phyloP scores from a whole-genome alignment of 2,113 vertebrate genomes.

The Barbus barbus region DNA sequence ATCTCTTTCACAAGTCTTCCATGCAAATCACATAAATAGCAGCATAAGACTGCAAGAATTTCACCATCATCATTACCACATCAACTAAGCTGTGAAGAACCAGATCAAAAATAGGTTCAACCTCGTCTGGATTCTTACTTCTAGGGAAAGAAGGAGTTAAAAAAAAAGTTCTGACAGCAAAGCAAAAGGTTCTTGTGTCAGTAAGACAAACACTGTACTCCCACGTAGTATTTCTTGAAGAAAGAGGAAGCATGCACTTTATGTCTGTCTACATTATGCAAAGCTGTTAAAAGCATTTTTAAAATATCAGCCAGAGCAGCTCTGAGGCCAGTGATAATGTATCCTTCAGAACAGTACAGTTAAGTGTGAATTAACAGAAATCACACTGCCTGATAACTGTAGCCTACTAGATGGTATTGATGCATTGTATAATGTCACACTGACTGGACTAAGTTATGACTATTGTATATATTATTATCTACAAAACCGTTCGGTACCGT shows the following conservation, averaged over 20 bases:
- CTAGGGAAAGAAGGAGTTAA: too few species aligned
- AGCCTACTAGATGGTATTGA: not conserved
- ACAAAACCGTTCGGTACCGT: not conserved
- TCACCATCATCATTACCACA: too few species aligned
- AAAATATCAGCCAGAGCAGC: not conserved
- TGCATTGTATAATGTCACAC: constrained; percentile 15
- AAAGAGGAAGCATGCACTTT: constrained; percentile 15
- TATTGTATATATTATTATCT: too few species aligned
- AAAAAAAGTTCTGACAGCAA: not conserved
- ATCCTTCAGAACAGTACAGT: not conserved
- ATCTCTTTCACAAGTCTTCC: too few species aligned
- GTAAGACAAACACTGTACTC: not conserved
- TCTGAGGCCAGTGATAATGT: constrained; percentile 10
- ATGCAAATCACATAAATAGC: too few species aligned
- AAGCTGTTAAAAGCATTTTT: constrained; percentile 8
- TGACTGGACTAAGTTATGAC: not conserved
- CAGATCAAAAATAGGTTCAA: too few species aligned
- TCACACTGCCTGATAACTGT: not conserved
- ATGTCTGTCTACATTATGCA: constrained; percentile 25
- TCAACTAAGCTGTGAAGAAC: too few species aligned
- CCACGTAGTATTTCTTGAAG: not conserved
- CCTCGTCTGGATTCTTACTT: too few species aligned
- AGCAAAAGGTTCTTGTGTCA: constrained; percentile 22
- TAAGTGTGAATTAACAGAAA: constrained; percentile 25
- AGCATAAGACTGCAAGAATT: too few species aligned